These are phyloP conservation scores for Melanargia galathea DNA, from an alignment of 2,888 invertebrate species.

Conservation along the genomic window DNA sequence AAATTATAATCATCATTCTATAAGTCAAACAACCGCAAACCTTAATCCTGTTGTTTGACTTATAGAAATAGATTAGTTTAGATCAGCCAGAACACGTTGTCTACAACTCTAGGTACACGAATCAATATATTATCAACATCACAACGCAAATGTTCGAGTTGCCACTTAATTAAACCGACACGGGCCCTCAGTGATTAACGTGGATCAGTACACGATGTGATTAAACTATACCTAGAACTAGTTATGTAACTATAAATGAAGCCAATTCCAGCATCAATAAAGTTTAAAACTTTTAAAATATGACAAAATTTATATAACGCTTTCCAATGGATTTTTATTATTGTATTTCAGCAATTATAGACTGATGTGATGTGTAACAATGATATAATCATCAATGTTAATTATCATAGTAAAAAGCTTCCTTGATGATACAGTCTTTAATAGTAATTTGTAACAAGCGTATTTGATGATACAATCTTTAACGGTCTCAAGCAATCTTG, in stretches of 20 bases:
- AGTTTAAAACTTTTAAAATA: not conserved
- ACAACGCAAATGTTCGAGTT: conserved; percentile 19
- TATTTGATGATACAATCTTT: too few species aligned
- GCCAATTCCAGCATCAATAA: not conserved
- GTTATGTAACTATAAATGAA: not conserved
- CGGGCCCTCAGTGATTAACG: conserved; percentile 17
- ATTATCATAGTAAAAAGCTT: too few species aligned
- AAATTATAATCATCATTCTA: too few species aligned
- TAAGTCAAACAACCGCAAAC: too few species aligned
- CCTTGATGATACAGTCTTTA: too few species aligned
- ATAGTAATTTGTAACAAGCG: too few species aligned
- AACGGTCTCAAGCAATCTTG: too few species aligned
- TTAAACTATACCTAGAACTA: not conserved
- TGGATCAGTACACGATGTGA: conserved; percentile 12
- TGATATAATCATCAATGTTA: too few species aligned
- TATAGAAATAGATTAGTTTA: not conserved
- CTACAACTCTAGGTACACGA: not conserved
- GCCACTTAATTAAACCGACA: conserved; percentile 23
- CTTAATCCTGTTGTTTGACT: not conserved
- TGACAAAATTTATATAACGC: too few species aligned
- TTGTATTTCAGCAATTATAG: too few species aligned
- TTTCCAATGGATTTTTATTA: too few species aligned
- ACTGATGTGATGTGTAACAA: too few species aligned
- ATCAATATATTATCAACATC: conserved; percentile 13
- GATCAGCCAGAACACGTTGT: not conserved